phyloP scores from a whole-genome alignment of 2,888 invertebrate species.

The Rotaria macrura region DNA sequence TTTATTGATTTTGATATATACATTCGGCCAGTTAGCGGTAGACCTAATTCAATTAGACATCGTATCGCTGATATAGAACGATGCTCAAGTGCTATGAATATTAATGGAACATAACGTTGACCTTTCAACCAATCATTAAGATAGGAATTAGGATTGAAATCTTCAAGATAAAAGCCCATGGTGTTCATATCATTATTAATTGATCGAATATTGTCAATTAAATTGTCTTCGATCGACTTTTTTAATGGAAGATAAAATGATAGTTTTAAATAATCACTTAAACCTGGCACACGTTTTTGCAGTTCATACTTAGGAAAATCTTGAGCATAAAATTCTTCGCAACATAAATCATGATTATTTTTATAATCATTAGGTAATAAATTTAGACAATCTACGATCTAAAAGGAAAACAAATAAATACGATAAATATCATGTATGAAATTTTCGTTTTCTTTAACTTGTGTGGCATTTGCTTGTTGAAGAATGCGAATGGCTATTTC shows the following conservation, averaged over 20 bases:
- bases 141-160: constrained; percentile 6
- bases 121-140: background rate
- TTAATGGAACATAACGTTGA: background rate
- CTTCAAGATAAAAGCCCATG: background rate
- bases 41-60: background rate
- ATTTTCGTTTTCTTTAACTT: background rate
- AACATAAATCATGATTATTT: background rate
- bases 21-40: background rate
- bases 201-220: background rate
- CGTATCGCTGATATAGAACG: background rate
- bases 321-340: background rate
- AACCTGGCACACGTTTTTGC: background rate
- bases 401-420: background rate
- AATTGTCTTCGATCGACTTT: background rate
- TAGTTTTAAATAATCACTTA: constrained; percentile 5
- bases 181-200: background rate
- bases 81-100: background rate
- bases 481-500: background rate
- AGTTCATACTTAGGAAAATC: background rate
- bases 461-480: background rate
- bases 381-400: background rate
- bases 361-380: background rate
- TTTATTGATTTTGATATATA: background rate
- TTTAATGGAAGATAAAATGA: background rate
- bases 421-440: too few species aligned